phyloP scores from a whole-genome alignment of 2,113 vertebrate species.

The Isichthys henryi region DNA sequence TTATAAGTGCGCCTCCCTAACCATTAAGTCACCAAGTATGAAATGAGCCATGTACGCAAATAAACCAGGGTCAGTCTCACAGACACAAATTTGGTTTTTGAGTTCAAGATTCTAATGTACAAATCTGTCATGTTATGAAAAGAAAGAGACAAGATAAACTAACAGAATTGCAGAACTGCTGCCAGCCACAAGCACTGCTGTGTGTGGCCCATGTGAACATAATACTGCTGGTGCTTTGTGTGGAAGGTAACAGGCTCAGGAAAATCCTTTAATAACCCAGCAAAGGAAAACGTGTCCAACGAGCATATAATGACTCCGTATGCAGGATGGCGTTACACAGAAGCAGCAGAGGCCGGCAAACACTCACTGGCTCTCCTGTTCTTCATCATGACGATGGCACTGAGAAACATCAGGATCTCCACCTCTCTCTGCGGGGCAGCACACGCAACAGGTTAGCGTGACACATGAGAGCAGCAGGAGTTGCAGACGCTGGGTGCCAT shows the following conservation, averaged over 20 bases:
- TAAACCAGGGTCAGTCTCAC: background rate
- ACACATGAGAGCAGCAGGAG: background rate
- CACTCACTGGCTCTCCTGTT: conserved; percentile 89
- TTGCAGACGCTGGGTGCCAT: background rate
- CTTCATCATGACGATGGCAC: conserved; percentile 98
- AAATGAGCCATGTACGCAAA: background rate
- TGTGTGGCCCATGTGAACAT: background rate
- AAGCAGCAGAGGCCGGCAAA: background rate
- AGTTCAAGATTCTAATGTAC: background rate
- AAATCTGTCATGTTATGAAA: background rate
- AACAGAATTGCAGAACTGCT: background rate
- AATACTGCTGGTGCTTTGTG: background rate
- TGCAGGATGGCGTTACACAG: background rate
- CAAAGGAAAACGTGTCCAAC: background rate
- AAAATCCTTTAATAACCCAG: background rate
- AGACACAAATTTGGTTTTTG: background rate
- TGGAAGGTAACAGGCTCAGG: background rate
- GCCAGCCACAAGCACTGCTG: background rate
- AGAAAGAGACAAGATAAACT: background rate
- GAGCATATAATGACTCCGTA: background rate
- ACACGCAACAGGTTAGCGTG: background rate
- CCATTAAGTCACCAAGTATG: background rate
- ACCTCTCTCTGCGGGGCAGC: conserved; percentile 75
- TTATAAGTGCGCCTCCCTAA: too few species aligned
- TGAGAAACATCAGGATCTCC: conserved; percentile 96